Evolutionary conservation across 2,797 vertebrate species (phyloP).

Genomic region (Crocodylus rhombifer): DNA sequence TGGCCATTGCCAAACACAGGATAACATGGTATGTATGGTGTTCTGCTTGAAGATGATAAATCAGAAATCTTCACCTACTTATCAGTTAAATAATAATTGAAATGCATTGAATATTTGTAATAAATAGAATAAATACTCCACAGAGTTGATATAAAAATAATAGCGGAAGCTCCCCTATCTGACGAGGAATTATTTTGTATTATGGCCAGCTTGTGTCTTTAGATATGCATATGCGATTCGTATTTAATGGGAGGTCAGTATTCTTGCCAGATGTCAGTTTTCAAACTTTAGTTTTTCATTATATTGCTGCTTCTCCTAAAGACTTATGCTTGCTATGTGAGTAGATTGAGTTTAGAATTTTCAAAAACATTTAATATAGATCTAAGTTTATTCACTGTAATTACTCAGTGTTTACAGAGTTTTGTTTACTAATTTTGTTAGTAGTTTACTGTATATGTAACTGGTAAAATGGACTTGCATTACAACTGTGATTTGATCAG

Average conservation of each 20-base stretch:
- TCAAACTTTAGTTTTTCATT: background rate
- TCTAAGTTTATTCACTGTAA: background rate
- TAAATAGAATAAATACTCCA: rapidly evolving
- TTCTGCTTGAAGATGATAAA: background rate
- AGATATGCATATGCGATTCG: background rate
- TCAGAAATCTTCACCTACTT: background rate
- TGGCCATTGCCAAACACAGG: background rate
- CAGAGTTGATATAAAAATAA: background rate
- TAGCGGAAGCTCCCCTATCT: rapidly evolving
- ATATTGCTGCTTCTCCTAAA: background rate
- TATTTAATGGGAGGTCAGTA: background rate
- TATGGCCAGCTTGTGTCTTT: background rate
- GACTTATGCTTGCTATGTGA: too few relatives aligned
- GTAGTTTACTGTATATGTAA: background rate
- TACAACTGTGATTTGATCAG: rapidly evolving
- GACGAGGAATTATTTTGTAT: background rate
- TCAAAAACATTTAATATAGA: background rate
- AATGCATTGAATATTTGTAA: rapidly evolving
- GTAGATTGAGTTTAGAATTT: too few relatives aligned
- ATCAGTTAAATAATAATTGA: background rate
- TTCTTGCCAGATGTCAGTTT: background rate
- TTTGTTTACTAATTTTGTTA: background rate
- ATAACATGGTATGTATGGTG: rapidly evolving
- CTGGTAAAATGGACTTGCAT: background rate
- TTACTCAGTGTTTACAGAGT: rapidly evolving